A percentile compares a stretch with the other conserved stretches of the same genome.
Evolutionary conservation across 2,113 vertebrate genomes (phyloP).

Genomic region (Eidolon helvum): DNA sequence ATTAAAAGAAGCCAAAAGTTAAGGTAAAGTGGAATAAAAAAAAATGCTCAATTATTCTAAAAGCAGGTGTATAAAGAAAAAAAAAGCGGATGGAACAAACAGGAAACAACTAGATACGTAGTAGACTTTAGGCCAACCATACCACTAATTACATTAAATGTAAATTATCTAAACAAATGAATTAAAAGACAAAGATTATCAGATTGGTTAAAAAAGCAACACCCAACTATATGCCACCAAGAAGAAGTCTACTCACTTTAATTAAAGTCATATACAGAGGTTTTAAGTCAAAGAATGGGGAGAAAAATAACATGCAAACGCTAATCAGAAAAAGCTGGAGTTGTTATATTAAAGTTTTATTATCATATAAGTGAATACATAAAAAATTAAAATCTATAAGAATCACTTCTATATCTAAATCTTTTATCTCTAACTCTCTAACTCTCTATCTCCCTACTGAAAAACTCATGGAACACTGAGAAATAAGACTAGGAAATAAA

Average conservation of each 20-base stretch:
- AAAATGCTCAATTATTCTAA: background rate
- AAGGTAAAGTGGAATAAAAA: background rate
- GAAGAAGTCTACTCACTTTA: background rate
- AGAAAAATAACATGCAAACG: background rate
- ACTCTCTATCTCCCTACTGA: background rate
- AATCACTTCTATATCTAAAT: background rate
- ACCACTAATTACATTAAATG: background rate
- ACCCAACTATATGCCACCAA: background rate
- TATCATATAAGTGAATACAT: background rate
- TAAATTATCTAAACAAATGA: background rate
- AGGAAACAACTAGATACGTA: background rate
- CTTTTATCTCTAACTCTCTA: background rate
- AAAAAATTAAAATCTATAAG: background rate
- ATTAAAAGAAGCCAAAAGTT: background rate
- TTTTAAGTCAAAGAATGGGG: background rate
- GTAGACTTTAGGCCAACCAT: background rate
- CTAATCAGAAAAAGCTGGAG: background rate
- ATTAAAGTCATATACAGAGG: background rate
- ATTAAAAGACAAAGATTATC: background rate
- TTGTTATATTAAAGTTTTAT: background rate
- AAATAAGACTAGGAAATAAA: constrained; percentile 29
- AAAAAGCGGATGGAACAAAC: background rate
- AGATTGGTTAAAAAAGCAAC: background rate
- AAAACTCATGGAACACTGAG: background rate
- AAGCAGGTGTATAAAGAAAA: background rate